Base-by-base conservation (phyloP, 2,113 vertebrate species). In the Daphoenositta chrysoptera region DNA sequence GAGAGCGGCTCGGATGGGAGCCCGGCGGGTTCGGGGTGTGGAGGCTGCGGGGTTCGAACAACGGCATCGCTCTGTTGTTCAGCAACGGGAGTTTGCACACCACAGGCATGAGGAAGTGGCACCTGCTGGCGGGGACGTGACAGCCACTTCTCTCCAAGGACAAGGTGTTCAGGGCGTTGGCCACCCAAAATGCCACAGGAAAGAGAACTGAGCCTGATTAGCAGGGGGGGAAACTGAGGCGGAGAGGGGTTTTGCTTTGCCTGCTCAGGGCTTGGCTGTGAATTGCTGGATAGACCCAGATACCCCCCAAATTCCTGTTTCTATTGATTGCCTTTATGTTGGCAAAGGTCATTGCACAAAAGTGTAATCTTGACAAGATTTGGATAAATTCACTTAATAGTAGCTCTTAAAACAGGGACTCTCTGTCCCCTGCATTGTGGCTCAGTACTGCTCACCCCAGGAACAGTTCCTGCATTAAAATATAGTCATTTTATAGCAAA, bases 81-180 rank as follows among this genome's bases (percentile, higher is more conserved):
- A 13, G 90, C 90, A 87, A 51, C 26, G 1, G 27, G 69, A 63
- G n/a, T 1, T 90, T 53, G 64, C 7, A 5, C 8, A 10, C 91
- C 89, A 7, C 94, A 96, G 87, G 93, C 93, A 96, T 39, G 90
- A 96, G 94, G 94, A 96, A 96, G 66, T 76, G 39, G 57, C 65
- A 87, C 40, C 61, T 27, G 23, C 56, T 81, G 13, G 0, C 0
- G 0, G 45, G 91, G 89, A 89, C 53, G n/a, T 83, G 91, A 89
- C 81, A 68, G 57, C 12, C 23, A 0, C 53, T 83, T 28, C 71
- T 63, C 23, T 16, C 35, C 2, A 0, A 54, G 87, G 40, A 85
- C 27, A 1, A 91, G 35, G 40, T 71, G 65, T 76, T 90, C 82
- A 23, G 73, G 93, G 87, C 3, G 23, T 87, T 91, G 87, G 65